Conservation (phyloP, 2,888 invertebrate species). For the Heliothis peltigera region DNA sequence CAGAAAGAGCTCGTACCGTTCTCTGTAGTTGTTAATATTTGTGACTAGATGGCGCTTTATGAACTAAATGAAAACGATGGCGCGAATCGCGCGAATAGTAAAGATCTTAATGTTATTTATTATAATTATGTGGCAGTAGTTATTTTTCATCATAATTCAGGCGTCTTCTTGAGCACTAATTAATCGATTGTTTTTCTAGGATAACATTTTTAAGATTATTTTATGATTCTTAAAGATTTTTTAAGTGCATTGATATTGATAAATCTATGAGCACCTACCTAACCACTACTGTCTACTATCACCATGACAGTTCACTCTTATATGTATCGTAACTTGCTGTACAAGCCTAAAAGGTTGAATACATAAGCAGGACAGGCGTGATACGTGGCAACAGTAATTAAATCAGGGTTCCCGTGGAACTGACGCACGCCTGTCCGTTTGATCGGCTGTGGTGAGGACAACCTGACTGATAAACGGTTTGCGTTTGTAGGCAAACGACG, state of each 20-base stretch:
- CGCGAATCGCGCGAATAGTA: neutral
- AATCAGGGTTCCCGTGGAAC: constrained; percentile 10
- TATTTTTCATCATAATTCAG: too few relatives aligned
- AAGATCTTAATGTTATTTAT: too few relatives aligned
- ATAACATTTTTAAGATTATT: too few relatives aligned
- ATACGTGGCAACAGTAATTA: constrained; percentile 9
- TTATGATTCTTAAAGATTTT: too few relatives aligned
- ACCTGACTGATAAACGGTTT: neutral
- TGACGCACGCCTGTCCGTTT: neutral
- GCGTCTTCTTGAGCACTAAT: too few relatives aligned
- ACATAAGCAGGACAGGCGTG: constrained; percentile 7
- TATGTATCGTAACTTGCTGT: neutral
- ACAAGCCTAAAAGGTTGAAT: neutral
- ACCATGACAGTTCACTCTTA: too few relatives aligned
- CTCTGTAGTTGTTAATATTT: constrained; percentile 15
- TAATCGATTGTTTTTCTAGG: too few relatives aligned
- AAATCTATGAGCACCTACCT: too few relatives aligned
- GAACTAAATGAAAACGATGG: neutral
- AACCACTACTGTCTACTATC: too few relatives aligned
- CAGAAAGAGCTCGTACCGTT: constrained; percentile 32
- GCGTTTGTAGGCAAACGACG: neutral
- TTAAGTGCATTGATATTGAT: too few relatives aligned
- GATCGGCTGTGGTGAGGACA: neutral
- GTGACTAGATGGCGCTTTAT: constrained; percentile 50
- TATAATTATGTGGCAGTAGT: too few relatives aligned